A percentile compares a stretch with the other conserved stretches of the same genome.
Evolutionary conservation across 2,888 invertebrate species (phyloP).

Genomic region (Kryphioiulus occultus): DNA sequence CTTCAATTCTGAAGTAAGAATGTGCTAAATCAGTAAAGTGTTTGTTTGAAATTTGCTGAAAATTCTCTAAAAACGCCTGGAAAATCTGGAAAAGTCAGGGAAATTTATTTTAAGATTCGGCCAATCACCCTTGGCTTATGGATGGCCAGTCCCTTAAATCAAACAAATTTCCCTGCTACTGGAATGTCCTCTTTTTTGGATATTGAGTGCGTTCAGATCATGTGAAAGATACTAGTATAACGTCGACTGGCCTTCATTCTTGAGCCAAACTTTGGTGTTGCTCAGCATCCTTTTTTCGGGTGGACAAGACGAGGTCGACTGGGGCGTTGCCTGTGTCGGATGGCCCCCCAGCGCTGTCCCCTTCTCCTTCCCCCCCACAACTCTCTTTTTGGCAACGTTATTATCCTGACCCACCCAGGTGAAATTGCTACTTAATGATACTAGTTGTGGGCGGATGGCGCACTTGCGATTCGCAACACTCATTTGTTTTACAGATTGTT

Average conservation of each 20-base stretch:
- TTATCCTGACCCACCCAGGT: slow-evolving; percentile 29
- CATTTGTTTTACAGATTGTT: slow-evolving; percentile 20
- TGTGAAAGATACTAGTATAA: not conserved
- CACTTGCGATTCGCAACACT: not conserved
- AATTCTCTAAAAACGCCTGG: too few species aligned
- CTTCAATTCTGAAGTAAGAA: too few species aligned
- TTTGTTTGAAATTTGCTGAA: too few species aligned
- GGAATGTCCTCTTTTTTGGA: not conserved
- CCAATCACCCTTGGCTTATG: too few species aligned
- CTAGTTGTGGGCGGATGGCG: slow-evolving; percentile 12
- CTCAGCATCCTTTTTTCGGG: not conserved
- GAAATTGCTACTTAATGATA: slow-evolving; percentile 21
- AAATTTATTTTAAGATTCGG: too few species aligned
- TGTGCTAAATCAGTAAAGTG: too few species aligned
- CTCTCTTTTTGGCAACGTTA: slow-evolving; percentile 22
- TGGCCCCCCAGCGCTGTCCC: not conserved
- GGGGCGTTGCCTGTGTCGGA: not conserved
- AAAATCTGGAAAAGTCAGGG: too few species aligned
- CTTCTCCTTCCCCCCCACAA: not conserved
- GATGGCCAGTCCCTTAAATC: too few species aligned
- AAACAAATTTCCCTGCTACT: too few species aligned
- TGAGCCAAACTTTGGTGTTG: not conserved
- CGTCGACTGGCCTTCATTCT: not conserved
- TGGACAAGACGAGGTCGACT: slow-evolving; percentile 1
- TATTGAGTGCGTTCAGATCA: not conserved